These are phyloP conservation scores for Asobara japonica DNA, from an alignment of 1,140 invertebrate genomes.

Conservation along the genomic window DNA sequence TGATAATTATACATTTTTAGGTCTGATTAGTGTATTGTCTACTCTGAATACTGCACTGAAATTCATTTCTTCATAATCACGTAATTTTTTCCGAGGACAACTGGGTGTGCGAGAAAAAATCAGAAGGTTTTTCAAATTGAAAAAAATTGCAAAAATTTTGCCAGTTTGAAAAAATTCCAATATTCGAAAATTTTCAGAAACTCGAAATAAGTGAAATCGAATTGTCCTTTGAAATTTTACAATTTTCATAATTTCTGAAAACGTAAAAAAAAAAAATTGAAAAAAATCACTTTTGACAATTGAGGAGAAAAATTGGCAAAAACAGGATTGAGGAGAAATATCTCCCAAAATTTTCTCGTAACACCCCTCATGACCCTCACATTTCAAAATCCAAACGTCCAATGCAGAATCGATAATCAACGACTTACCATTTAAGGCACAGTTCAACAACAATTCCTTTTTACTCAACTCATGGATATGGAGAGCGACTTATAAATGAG, in stretches of 20 bases:
- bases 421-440: constrained; percentile 2
- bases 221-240: background rate
- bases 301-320: no score
- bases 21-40: background rate
- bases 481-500: background rate
- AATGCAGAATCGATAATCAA: background rate
- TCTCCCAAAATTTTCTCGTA: background rate
- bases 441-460: background rate
- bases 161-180: background rate
- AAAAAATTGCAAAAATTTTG: background rate
- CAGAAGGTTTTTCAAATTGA: no score
- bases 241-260: background rate
- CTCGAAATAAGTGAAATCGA: background rate
- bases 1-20: background rate
- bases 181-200: no score
- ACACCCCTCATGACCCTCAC: no score
- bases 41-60: background rate
- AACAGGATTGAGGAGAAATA: no score
- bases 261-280: background rate
- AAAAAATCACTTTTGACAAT: background rate
- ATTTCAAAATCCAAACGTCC: no score
- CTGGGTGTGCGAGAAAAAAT: no score
- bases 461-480: background rate
- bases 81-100: no score
- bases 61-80: no score